A percentile compares a stretch with the other conserved stretches of the same genome.
Evolutionary conservation across 2,888 invertebrate species (phyloP).

Genomic region (Stenichneumon culpator): DNA sequence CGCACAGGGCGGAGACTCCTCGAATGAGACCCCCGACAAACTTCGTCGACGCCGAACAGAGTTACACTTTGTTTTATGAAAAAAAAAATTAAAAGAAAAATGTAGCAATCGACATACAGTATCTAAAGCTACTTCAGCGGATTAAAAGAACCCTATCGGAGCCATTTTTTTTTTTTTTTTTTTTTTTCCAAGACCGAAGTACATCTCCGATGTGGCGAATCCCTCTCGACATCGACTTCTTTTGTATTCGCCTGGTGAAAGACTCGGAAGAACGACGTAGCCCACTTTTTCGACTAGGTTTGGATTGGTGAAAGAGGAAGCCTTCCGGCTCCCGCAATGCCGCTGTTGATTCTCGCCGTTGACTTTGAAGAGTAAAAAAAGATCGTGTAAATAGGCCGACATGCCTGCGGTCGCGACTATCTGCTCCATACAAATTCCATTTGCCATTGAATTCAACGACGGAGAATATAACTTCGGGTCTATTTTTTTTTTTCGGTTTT

Average conservation of each 20-base stretch:
- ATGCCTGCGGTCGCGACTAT: constrained; percentile 33
- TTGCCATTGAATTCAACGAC: constrained; percentile 55
- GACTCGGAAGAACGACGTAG: constrained; percentile 49
- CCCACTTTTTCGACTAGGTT: constrained; percentile 48
- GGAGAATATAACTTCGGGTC: constrained; percentile 12
- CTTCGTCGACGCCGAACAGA: constrained; percentile 19
- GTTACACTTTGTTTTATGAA: constrained; percentile 43
- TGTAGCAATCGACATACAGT: constrained; percentile 2
- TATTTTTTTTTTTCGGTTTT: constrained; percentile 16
- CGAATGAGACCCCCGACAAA: background rate
- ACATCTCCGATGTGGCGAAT: constrained; percentile 6
- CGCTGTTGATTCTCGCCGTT: constrained; percentile 35
- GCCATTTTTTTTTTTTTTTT: background rate
- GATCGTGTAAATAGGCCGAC: constrained; percentile 37
- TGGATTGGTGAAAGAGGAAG: constrained; percentile 17
- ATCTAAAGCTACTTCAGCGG: background rate
- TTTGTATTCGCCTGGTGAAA: constrained; percentile 61
- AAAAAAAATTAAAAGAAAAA: background rate
- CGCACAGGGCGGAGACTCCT: constrained; percentile 3
- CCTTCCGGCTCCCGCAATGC: constrained; percentile 45
- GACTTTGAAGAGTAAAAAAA: constrained; percentile 35
- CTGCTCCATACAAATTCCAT: constrained; percentile 1
- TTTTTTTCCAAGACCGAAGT: background rate
- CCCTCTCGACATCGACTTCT: constrained; percentile 52
- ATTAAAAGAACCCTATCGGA: background rate